Evolutionary conservation across 2,888 invertebrate species (phyloP).

Genomic region (Muschampia plurimacula): DNA sequence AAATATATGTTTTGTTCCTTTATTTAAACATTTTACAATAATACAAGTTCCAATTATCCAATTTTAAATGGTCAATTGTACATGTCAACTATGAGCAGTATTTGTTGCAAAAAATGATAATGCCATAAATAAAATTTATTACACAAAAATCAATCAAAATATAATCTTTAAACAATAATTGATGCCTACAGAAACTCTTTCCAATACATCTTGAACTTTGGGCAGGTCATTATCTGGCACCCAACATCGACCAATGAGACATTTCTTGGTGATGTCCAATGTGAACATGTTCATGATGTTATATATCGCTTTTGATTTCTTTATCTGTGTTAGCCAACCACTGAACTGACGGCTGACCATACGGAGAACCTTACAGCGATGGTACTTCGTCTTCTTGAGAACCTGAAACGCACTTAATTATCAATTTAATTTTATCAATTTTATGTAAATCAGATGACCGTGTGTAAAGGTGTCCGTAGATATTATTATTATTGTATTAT

Average conservation of each 20-base stretch:
- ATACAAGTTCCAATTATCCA: too few species aligned
- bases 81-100: too few species aligned
- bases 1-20: not conserved
- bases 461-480: too few species aligned
- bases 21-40: too few species aligned
- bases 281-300: slow-evolving; percentile 93
- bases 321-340: slow-evolving; percentile 93
- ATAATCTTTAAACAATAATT: not conserved
- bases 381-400: slow-evolving; percentile 92
- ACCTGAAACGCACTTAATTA: slow-evolving; percentile 80
- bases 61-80: too few species aligned
- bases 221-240: slow-evolving; percentile 88
- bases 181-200: slow-evolving; percentile 56
- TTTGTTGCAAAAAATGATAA: too few species aligned
- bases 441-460: too few species aligned
- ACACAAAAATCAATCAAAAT: not conserved
- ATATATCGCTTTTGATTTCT: slow-evolving; percentile 95
- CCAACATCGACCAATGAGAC: slow-evolving; percentile 93
- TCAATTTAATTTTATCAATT: not conserved
- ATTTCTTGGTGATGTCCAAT: slow-evolving; percentile 92
- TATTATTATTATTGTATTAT: too few species aligned
- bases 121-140: not conserved
- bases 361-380: slow-evolving; percentile 92
- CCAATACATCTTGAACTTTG: slow-evolving; percentile 81
- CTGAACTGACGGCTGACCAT: slow-evolving; percentile 92